phyloP scores from a whole-genome alignment of 2,797 vertebrate genomes.

The Rhinogobio ventralis region DNA sequence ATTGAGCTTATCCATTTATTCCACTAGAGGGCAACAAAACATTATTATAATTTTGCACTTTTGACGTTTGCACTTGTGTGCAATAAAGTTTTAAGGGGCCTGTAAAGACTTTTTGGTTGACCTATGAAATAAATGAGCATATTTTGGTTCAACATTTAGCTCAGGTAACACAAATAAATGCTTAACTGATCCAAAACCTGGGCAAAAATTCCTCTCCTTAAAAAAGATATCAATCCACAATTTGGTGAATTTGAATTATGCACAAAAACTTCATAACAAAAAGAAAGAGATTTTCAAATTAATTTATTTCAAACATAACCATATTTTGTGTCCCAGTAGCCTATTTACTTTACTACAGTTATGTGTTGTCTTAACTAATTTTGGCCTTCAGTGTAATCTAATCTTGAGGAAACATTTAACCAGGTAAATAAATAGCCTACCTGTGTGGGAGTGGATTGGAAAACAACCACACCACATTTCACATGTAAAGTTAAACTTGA shows the following conservation, averaged over 20 bases:
- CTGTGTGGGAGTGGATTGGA: conserved; percentile 2
- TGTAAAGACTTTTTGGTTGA: not conserved
- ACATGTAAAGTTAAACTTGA: not conserved
- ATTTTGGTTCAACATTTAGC: too few relatives aligned
- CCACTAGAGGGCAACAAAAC: conserved; percentile 36
- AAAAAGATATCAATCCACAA: too few relatives aligned
- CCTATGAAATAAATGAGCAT: not conserved
- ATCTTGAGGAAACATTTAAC: conserved; percentile 1
- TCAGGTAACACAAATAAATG: not conserved
- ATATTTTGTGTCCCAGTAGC: not conserved
- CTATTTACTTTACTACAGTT: not conserved
- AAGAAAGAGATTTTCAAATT: not conserved
- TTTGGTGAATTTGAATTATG: not conserved
- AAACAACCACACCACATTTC: not conserved
- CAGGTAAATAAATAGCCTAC: not conserved
- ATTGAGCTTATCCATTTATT: not conserved
- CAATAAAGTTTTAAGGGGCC: not conserved
- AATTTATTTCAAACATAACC: not conserved
- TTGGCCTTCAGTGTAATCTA: not conserved
- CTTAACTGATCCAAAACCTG: not conserved
- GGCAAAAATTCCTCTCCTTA: not conserved
- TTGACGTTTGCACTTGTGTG: not conserved
- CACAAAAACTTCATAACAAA: not conserved
- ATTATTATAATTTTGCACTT: not conserved
- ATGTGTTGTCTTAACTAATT: not conserved